Evolutionary conservation across 2,113 vertebrate species (phyloP).

Genomic region (Dromaius novaehollandiae): DNA sequence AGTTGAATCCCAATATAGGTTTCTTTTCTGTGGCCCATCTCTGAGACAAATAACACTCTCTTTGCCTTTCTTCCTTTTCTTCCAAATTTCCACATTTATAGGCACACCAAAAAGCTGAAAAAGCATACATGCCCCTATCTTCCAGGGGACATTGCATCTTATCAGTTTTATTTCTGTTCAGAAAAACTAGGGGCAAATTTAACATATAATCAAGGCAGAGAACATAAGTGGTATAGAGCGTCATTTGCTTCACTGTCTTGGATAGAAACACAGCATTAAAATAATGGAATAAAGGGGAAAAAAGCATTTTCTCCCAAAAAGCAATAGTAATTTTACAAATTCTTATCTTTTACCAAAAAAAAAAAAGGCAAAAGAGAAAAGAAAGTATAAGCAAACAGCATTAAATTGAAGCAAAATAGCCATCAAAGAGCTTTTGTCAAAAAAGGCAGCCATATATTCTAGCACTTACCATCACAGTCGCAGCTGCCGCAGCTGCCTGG

Average conservation of each 20-base stretch:
- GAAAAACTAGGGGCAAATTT: constrained; percentile 30
- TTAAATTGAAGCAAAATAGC: constrained; percentile 39
- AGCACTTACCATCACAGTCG: constrained; percentile 92
- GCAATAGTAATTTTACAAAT: constrained; percentile 54
- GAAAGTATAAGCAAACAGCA: constrained; percentile 43
- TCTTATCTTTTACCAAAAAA: constrained; percentile 5
- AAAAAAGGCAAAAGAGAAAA: constrained; percentile 43
- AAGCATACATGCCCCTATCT: background rate
- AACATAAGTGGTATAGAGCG: constrained; percentile 65
- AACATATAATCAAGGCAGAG: constrained; percentile 42
- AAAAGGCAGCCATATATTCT: constrained; percentile 59
- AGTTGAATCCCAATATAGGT: background rate
- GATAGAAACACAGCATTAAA: constrained; percentile 71
- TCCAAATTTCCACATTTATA: constrained; percentile 56
- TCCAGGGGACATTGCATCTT: background rate
- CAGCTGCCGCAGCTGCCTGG: constrained; percentile 90
- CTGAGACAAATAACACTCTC: background rate
- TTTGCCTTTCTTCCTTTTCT: constrained; percentile 9
- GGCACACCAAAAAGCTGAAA: constrained; percentile 28
- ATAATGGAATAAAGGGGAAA: constrained; percentile 42
- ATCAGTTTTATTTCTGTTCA: constrained; percentile 4
- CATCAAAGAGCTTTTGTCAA: constrained; percentile 48
- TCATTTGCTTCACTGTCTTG: constrained; percentile 64
- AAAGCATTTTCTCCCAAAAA: constrained; percentile 66
- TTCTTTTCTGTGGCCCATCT: background rate